Conservation (phyloP, 2,888 invertebrate genomes). For the Sphaerophoria taeniata region DNA sequence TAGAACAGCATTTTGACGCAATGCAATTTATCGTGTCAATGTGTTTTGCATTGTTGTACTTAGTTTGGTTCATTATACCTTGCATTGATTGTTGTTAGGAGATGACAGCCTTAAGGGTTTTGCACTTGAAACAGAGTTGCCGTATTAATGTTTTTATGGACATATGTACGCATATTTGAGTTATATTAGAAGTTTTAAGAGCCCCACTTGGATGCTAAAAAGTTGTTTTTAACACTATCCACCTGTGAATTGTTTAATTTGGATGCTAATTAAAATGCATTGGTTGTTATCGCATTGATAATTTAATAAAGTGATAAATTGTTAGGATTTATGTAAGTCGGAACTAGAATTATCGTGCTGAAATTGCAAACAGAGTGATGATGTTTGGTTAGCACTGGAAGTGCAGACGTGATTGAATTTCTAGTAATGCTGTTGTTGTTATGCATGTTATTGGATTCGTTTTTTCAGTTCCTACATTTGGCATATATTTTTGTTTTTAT, state of each 20-base stretch:
- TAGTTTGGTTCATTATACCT: conserved; percentile 41
- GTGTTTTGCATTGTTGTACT: conserved; percentile 38
- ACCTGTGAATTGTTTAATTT: conserved; percentile 33
- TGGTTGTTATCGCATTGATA: conserved; percentile 34
- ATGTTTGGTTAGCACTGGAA: conserved; percentile 21
- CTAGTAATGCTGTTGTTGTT: conserved; percentile 13
- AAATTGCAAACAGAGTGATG: not conserved
- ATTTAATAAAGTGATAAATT: conserved; percentile 21
- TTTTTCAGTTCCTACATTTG: too few relatives aligned
- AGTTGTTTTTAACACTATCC: conserved; percentile 44
- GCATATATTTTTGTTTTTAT: too few relatives aligned
- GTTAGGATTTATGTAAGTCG: conserved; percentile 4
- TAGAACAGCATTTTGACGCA: conserved; percentile 53
- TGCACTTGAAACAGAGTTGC: conserved; percentile 41
- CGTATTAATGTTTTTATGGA: not conserved
- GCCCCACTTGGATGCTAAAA: conserved; percentile 53
- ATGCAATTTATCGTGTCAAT: conserved; percentile 50
- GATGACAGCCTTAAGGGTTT: conserved; percentile 39
- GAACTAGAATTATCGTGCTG: conserved; percentile 20
- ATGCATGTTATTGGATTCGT: too few relatives aligned
- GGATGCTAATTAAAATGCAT: conserved; percentile 56
- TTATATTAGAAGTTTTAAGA: conserved; percentile 23
- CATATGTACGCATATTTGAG: not conserved
- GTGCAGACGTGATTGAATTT: conserved; percentile 31
- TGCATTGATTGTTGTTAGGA: conserved; percentile 26